Conservation (phyloP, 2,797 vertebrate genomes). For the Cirrhinus mrigala region DNA sequence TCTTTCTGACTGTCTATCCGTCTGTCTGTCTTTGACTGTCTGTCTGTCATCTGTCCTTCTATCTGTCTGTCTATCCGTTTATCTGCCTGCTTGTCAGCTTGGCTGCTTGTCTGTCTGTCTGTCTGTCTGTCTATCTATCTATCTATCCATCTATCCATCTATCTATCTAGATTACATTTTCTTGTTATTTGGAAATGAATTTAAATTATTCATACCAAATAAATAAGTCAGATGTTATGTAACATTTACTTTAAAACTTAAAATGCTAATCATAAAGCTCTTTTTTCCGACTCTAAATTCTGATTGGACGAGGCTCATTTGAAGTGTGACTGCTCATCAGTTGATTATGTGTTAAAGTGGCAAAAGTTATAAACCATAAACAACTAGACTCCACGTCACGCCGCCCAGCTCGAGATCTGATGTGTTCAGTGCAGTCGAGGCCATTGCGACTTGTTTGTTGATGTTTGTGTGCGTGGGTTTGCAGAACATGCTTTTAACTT, state of each 20-base stretch:
- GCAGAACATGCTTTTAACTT: not conserved
- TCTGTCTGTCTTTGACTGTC: too few relatives aligned
- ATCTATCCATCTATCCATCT: accelerated
- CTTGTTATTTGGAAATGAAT: not conserved
- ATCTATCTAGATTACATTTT: not conserved
- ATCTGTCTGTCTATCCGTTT: accelerated
- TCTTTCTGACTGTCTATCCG: too few relatives aligned
- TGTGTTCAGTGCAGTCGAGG: not conserved
- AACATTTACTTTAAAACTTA: not conserved
- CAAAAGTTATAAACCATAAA: not conserved
- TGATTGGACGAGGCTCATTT: not conserved
- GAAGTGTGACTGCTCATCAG: not conserved
- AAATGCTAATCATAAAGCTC: not conserved
- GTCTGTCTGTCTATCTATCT: too few relatives aligned
- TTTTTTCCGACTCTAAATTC: not conserved
- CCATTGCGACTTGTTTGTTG: slow-evolving; percentile 10
- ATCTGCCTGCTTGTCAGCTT: accelerated
- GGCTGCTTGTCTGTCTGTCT: too few relatives aligned
- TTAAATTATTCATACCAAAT: not conserved
- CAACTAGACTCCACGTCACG: not conserved
- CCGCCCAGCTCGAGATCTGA: not conserved
- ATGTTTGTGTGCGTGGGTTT: slow-evolving; percentile 25
- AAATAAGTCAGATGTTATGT: not conserved
- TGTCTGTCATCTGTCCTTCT: too few relatives aligned
- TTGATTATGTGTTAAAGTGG: not conserved